Percentiles rank a stretch among this genome's conserved stretches.
Conservation (phyloP, 2,888 invertebrate species). For the Epinotia demarniana region DNA sequence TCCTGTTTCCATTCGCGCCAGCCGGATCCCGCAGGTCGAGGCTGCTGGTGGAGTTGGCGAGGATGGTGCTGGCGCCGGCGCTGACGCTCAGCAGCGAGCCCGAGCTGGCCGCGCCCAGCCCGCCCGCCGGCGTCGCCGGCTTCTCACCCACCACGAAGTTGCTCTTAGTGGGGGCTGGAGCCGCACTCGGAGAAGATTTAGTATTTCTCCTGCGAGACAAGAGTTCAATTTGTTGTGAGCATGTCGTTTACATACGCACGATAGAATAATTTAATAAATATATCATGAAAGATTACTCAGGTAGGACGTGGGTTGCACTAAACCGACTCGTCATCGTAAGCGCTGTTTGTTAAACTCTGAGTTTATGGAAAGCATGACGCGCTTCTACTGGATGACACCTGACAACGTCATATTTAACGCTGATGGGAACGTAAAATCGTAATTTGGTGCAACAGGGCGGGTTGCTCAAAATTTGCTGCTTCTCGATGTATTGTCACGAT, state of each 20-base stretch:
- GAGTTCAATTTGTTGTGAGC: too few relatives aligned
- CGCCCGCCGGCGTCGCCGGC: slow-evolving; percentile 41
- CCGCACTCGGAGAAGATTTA: slow-evolving; percentile 57
- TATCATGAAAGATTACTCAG: too few relatives aligned
- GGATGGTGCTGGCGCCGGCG: slow-evolving; percentile 85
- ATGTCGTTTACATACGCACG: background rate
- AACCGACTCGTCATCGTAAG: too few relatives aligned
- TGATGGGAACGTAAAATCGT: too few relatives aligned
- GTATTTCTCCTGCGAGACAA: slow-evolving; percentile 57
- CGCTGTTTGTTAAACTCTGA: too few relatives aligned
- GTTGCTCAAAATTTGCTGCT: too few relatives aligned
- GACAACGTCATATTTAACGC: too few relatives aligned
- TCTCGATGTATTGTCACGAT: too few relatives aligned
- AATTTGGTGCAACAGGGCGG: too few relatives aligned
- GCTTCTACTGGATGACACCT: too few relatives aligned
- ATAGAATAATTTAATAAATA: background rate
- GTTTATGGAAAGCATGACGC: too few relatives aligned
- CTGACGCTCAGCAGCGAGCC: slow-evolving; percentile 84
- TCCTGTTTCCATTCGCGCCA: slow-evolving; percentile 37
- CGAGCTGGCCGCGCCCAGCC: slow-evolving; percentile 50
- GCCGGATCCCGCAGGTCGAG: slow-evolving; percentile 62
- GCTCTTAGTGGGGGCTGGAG: slow-evolving; percentile 49
- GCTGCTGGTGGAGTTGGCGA: slow-evolving; percentile 82
- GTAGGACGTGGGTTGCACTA: too few relatives aligned
- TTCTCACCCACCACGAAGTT: slow-evolving; percentile 55